Evolutionary conservation across 1,140 invertebrate species (phyloP), one percentile per base, ranked within the genome.

Genomic region (Macrocentrus cingulum): DNA sequence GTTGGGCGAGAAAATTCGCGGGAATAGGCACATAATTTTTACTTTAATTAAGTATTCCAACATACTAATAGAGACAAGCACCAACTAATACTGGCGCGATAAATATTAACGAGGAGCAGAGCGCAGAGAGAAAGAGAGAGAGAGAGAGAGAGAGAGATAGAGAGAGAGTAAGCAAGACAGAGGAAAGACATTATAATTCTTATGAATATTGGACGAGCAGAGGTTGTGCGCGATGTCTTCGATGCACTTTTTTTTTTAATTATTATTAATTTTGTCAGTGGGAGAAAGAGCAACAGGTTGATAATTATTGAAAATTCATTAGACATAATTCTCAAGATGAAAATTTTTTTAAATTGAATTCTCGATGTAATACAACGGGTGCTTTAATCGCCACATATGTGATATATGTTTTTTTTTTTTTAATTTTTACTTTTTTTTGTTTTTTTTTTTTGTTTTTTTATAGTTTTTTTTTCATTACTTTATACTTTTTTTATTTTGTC

Each of bases 121-220:
- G 15, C 23, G 41, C 18, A 48, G 29, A 20, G 49, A 34, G 4
- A 50, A 34, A 9, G 36, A 9, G 15, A 25, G 15, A 22, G 13
- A 18, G 13, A 49, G 20, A 23, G 19, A 36, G 18, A 36, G 18
- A 16, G n/a, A 46, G 20, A 48, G 20, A 49, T 20, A n/a, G 29
- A 45, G 16, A 32, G 19, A 32, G 42, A 18, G 42, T 5, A 19
- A 46, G 25, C 19, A 23, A 39, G 6, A 45, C 15, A 23, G 29
- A 45, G 49, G 41, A 59, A 61, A 54, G 60, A 57, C 60, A 53
- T 62, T 61, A n/a, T n/a, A 41, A 56, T 56, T 39, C 56, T 58
- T 59, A 56, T 59, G 54, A 39, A 59, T 62, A 62, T 32, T 62
- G 61, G 56, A 62, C 61, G 56, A 62, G 37, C 56, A 55, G 49